phyloP scores from a whole-genome alignment of 2,888 invertebrate genomes.

The Eristalis tenax region DNA sequence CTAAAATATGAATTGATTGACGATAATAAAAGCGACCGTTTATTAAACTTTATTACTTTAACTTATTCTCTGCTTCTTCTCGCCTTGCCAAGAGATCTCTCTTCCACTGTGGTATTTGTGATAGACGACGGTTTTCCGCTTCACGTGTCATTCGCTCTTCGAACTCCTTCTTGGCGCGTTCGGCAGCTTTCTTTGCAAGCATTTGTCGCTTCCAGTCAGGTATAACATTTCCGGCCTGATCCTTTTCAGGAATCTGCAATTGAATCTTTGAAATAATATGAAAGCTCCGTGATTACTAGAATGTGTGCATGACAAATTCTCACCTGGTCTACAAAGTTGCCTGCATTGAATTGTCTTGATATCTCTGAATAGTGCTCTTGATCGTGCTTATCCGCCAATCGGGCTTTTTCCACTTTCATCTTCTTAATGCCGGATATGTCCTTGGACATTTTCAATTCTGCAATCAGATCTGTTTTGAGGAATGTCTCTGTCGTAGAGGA shows the following conservation, averaged over 20 bases:
- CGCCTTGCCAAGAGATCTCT: conserved; percentile 92
- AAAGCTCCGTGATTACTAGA: conserved; percentile 62
- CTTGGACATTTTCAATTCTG: conserved; percentile 94
- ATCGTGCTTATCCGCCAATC: conserved; percentile 91
- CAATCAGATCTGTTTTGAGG: conserved; percentile 93
- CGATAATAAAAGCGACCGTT: background rate
- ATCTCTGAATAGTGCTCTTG: conserved; percentile 93
- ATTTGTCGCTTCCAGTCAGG: conserved; percentile 98
- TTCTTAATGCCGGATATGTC: conserved; percentile 97
- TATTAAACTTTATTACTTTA: conserved; percentile 84
- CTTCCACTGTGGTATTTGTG: conserved; percentile 97
- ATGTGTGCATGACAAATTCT: conserved; percentile 76
- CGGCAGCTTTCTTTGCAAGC: conserved; percentile 96
- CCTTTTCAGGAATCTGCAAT: conserved; percentile 92
- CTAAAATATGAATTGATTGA: conserved; percentile 75
- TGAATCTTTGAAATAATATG: conserved; percentile 78
- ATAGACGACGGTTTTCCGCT: conserved; percentile 91
- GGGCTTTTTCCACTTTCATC: conserved; percentile 93
- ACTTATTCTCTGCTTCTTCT: conserved; percentile 88
- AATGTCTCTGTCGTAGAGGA: conserved; percentile 86
- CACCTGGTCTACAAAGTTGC: conserved; percentile 95
- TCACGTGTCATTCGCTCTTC: conserved; percentile 92
- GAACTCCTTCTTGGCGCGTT: conserved; percentile 94
- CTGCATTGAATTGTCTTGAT: conserved; percentile 91
- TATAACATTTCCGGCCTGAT: conserved; percentile 92